Evolutionary conservation across 2,888 invertebrate species (phyloP).

Genomic region (Caenorhabditis sp.): DNA sequence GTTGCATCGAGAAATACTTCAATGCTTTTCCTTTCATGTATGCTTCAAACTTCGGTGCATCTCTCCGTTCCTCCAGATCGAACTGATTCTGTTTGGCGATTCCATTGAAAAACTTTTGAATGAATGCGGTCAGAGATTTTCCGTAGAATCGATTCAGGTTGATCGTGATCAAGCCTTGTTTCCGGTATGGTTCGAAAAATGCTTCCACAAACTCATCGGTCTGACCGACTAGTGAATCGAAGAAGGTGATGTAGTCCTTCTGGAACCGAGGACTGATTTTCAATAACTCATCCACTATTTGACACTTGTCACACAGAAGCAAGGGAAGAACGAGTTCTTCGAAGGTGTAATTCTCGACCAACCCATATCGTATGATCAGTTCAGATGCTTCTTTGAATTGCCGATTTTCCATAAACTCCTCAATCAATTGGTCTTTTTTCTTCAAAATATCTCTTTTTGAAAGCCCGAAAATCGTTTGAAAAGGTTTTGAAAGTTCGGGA

Average conservation of each 20-base stretch:
- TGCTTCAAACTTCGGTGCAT: slow-evolving; percentile 34
- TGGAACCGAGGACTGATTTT: slow-evolving; percentile 16
- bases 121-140: slow-evolving; percentile 14
- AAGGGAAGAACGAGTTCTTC: slow-evolving; percentile 44
- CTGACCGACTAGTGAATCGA: slow-evolving; percentile 31
- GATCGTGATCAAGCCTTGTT: slow-evolving; percentile 23
- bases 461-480: slow-evolving; percentile 12
- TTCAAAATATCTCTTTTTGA: not conserved
- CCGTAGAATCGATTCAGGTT: slow-evolving; percentile 4
- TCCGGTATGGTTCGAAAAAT: slow-evolving; percentile 23
- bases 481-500: not conserved
- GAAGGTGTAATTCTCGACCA: slow-evolving; percentile 28
- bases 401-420: not conserved
- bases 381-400: slow-evolving; percentile 46
- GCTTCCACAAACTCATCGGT: slow-evolving; percentile 18
- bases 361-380: not conserved
- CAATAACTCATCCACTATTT: slow-evolving; percentile 28
- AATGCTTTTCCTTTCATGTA: slow-evolving; percentile 17
- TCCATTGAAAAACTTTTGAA: slow-evolving; percentile 41
- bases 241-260: slow-evolving; percentile 33
- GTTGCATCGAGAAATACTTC: not conserved
- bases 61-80: slow-evolving; percentile 25
- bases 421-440: not conserved
- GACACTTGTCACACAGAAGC: slow-evolving; percentile 22
- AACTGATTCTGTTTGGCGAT: slow-evolving; percentile 17